Percentiles rank a stretch among this genome's conserved stretches.
Conservation (phyloP, 1,140 invertebrate genomes). For the Camponotus pennsylvanicus region DNA sequence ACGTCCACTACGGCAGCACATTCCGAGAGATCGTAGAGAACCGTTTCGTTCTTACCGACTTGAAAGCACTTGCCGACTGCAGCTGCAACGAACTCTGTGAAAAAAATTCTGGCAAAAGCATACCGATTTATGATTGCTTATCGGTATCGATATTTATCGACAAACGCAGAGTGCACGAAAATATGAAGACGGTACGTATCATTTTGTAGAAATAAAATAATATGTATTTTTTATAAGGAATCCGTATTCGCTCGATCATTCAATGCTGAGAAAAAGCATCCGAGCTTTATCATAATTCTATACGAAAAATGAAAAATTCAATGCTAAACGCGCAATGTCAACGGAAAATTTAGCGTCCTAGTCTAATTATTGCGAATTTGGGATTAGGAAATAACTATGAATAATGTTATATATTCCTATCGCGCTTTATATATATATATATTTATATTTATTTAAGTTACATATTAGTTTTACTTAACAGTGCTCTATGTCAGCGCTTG, state of each 20-base stretch:
- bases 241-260: neutral
- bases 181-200: neutral
- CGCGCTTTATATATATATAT: neutral
- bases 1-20: slow-evolving; percentile 80
- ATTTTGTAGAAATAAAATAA: slow-evolving; percentile 17
- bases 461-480: slow-evolving; percentile 39
- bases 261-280: neutral
- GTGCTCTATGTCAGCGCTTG: slow-evolving; percentile 5
- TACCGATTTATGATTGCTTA: neutral
- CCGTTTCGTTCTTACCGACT: slow-evolving; percentile 14
- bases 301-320: neutral
- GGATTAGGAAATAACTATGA: slow-evolving; percentile 15
- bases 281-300: neutral
- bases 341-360: neutral
- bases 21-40: slow-evolving; percentile 77
- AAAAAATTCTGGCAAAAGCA: neutral
- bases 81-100: neutral
- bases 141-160: neutral
- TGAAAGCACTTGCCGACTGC: slow-evolving; percentile 5
- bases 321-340: neutral
- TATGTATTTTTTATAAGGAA: neutral
- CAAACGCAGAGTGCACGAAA: neutral
- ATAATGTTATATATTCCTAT: slow-evolving; percentile 18
- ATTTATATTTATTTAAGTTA: slow-evolving; percentile 49
- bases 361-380: slow-evolving; percentile 15